Conservation (phyloP, 2,888 invertebrate genomes). For the Agrilus mali region DNA sequence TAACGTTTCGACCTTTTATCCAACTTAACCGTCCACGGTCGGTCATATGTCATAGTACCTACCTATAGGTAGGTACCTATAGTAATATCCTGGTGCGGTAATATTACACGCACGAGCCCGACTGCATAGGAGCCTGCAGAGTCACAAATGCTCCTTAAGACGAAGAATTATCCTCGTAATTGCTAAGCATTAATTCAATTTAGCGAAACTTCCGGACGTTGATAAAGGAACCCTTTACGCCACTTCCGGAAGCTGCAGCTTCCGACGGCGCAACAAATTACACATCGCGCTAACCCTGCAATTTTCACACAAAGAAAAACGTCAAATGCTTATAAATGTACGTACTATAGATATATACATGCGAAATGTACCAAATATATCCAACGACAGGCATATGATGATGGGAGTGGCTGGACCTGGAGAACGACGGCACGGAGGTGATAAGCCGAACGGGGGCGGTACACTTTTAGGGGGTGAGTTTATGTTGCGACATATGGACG, state of each 20-base stretch:
- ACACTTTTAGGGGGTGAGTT: no score
- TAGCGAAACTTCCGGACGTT: conserved; percentile 30
- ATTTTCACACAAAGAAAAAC: conserved; percentile 23
- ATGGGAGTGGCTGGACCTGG: no score
- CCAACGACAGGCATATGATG: no score
- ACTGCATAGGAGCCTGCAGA: conserved; percentile 24
- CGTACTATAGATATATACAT: no score
- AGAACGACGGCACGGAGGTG: no score
- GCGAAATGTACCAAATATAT: no score
- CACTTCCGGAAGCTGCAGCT: conserved; percentile 26
- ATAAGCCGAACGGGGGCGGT: no score
- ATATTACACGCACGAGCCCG: conserved; percentile 26
- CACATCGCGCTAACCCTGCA: conserved; percentile 32
- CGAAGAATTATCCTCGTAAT: conserved; percentile 32
- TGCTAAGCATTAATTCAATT: conserved; percentile 39
- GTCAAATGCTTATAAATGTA: no score
- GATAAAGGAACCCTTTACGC: conserved; percentile 29
- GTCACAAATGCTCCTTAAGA: conserved; percentile 35
- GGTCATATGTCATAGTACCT: conserved; percentile 21
- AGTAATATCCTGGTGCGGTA: conserved; percentile 30
- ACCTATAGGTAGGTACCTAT: no score
- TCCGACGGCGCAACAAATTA: conserved; percentile 31
- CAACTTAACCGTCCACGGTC: no score
- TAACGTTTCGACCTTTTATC: no score
- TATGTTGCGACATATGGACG: no score